Evolutionary conservation across 2,888 invertebrate genomes (phyloP), one percentile per base, ranked within the genome.

Genomic region (Hypena proboscidalis): DNA sequence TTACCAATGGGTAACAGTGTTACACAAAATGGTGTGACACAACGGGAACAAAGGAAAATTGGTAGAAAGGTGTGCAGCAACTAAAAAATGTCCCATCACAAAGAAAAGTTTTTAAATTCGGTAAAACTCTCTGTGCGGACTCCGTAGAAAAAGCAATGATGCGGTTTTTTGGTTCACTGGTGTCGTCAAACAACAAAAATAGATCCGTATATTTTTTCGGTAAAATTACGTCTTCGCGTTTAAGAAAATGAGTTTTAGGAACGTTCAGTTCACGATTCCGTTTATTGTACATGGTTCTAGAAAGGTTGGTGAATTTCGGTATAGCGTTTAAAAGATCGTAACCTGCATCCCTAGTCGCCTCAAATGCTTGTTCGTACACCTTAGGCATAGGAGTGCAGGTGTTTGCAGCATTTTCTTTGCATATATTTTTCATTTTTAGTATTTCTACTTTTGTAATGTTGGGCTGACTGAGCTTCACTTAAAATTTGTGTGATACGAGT

Each of bases 331-430:
- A 25, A 30, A 29, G 30, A 21, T 38, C 10, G 38, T 21, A 30
- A 30, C 38, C 38, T 30, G 20, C 23, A 38, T 38, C 38, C 38
- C 30, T 38, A 21, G 21, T 21, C 23, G 23, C 8, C 17, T 13
- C 17, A 22, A 22, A 30, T 14, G 15, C 27, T 23, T 23, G 27
- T 42, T 35, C 30, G 35, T 35, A 45, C 17, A 46, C 31, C 41
- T 46, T 40, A 32, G 46, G 40, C 40, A 36, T 46, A 40, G 31
- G 40, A 36, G 31, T 46, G 9, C 8, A 21, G 11, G 46, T 40
- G 13, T 46, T 40, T 4, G 36, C 40, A 40, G 40, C 46, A 11
- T 22, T 36, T 46, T 46, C 45, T 33, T 34, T 46, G 10, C 40
- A 40, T 27, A 33, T 9, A 34, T 27, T 33, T 40, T 21, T 40